Evolutionary conservation across 2,888 invertebrate species (phyloP), one percentile per base, ranked within the genome.

Genomic region (Dryadula phaetusa): DNA sequence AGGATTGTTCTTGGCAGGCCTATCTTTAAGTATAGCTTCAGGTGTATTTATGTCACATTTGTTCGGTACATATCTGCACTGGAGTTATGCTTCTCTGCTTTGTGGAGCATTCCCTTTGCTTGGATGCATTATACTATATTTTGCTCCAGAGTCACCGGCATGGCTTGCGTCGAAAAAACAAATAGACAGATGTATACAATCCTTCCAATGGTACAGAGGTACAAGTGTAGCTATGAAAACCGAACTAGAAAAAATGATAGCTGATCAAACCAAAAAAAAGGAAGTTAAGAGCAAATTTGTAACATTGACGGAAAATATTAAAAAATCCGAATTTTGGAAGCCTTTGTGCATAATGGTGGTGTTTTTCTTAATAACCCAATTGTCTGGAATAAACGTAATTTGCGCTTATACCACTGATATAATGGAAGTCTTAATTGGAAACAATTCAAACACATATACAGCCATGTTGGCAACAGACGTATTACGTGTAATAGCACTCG

Each of bases 351-450:
- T 95, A 65, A 93, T 96, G 85, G 93, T 94, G 67, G 86, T 92
- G 0, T 94, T 96, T 71, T 96, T 96, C 75, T 87, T 94, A 1
- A 93, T 95, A 49, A 94, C 94, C 8, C 96, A 96, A 79, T 93
- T 96, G 68, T 94, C 95, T 10, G 96, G 96, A 25, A 94, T 95
- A 5, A 96, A 96, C 76, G 95, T 95, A 0, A 93, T 96, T 22
- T 94, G 94, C 53, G 96, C 95, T 1, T 96, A 96, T 75, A 95
- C 95, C 0, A 94, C 95, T 1, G 92, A 93, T 56, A 94, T 96
- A 77, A 94, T 96, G 86, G 86, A 93, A 64, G 92, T 91, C 49
- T 88, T 96, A 0, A 94, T 95, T 4, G 93, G 94, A 1, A 87
- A 86, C 12, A 78, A 77, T 42, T 76, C 79, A 0, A 89, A 94